phyloP scores from a whole-genome alignment of 2,113 vertebrate genomes.

The Junco hyemalis region DNA sequence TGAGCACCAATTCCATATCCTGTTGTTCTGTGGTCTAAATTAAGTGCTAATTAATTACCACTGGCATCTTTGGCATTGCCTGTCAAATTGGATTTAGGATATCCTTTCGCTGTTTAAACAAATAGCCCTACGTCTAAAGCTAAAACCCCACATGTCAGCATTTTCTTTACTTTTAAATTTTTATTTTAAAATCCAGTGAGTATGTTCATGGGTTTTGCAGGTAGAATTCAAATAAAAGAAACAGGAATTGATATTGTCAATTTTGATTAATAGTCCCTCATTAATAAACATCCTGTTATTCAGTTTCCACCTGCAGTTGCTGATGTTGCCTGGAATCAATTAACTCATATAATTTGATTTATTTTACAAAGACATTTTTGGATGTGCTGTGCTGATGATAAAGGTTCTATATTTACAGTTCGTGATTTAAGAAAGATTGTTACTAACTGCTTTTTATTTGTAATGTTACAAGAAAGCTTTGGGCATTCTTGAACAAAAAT shows the following conservation, averaged over 20 bases:
- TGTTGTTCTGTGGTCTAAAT: conserved; percentile 92
- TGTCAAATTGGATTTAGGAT: conserved; percentile 94
- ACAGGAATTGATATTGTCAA: conserved; percentile 85
- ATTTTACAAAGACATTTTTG: conserved; percentile 83
- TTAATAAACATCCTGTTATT: conserved; percentile 97
- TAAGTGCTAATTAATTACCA: conserved; percentile 98
- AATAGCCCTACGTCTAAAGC: conserved; percentile 63
- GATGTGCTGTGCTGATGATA: conserved; percentile 76
- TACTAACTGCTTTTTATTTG: conserved; percentile 73
- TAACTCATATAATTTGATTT: conserved; percentile 90
- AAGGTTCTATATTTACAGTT: conserved; percentile 75
- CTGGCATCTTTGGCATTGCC: conserved; percentile 94
- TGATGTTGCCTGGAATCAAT: conserved; percentile 92
- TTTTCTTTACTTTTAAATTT: conserved; percentile 37
- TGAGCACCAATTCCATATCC: conserved; percentile 85
- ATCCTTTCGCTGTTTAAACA: conserved; percentile 85
- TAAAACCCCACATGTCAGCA: conserved; percentile 40
- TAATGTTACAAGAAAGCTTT: conserved; percentile 49
- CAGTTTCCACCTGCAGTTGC: conserved; percentile 92
- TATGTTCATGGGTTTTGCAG: conserved; percentile 52
- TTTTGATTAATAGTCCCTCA: conserved; percentile 92
- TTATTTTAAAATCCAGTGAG: conserved; percentile 60
- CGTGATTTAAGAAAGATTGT: conserved; percentile 72
- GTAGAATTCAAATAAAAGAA: conserved; percentile 80
- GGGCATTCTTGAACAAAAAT: conserved; percentile 57